Conservation (phyloP, 1,140 invertebrate genomes). For the Arion vulgaris region DNA sequence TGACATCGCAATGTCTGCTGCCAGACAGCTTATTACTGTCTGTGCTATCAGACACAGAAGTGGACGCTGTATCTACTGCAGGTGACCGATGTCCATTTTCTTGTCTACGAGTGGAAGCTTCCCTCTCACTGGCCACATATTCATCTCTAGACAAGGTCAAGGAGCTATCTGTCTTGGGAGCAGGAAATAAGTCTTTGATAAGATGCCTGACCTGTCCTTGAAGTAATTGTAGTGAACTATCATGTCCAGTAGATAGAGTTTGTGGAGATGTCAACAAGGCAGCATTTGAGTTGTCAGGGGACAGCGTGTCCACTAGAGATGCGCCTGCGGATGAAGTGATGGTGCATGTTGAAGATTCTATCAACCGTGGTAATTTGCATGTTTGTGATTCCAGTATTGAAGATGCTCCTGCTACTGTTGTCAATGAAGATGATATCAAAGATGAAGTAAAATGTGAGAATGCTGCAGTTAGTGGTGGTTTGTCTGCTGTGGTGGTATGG, state of each 20-base stretch:
- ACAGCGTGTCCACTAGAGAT: neutral
- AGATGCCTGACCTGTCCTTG: neutral
- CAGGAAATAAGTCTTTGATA: conserved; percentile 14
- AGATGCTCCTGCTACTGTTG: neutral
- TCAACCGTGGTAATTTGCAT: neutral
- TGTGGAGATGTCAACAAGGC: neutral
- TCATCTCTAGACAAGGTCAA: too few relatives aligned
- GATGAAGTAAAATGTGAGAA: neutral
- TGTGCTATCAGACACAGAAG: neutral
- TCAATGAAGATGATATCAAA: neutral
- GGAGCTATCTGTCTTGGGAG: neutral
- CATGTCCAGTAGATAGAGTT: neutral
- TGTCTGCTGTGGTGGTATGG: neutral
- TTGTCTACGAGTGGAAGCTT: too few relatives aligned
- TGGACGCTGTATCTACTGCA: neutral
- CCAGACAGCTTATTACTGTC: neutral
- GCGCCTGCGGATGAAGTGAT: neutral
- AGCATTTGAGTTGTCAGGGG: neutral
- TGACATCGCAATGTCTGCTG: too few relatives aligned
- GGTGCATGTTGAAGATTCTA: neutral
- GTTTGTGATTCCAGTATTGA: conserved; percentile 4
- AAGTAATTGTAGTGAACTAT: neutral
- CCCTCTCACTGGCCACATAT: neutral
- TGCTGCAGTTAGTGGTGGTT: neutral
- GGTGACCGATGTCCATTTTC: neutral